Evolutionary conservation across 2,113 vertebrate species (phyloP).

Genomic region (Sinocyclocheilus anophthalmus): DNA sequence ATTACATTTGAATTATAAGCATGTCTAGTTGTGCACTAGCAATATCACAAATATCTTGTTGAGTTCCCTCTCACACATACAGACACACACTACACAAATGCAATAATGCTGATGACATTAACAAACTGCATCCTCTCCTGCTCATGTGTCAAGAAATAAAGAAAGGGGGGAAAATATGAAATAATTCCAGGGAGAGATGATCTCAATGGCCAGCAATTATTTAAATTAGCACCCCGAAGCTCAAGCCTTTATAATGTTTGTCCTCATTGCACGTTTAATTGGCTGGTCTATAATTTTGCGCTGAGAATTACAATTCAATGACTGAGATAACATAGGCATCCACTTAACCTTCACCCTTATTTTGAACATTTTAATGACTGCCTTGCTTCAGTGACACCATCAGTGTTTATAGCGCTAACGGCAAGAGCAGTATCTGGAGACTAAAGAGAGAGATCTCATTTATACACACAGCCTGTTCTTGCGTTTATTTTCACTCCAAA

Average conservation of each 20-base stretch:
- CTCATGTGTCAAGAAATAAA: not conserved
- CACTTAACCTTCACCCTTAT: slow-evolving; percentile 60
- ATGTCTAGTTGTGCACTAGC: not conserved
- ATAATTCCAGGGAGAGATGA: slow-evolving; percentile 26
- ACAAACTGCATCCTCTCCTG: not conserved
- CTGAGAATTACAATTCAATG: slow-evolving; percentile 58
- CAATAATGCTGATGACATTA: not conserved
- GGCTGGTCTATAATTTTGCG: slow-evolving; percentile 53
- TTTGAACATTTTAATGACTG: slow-evolving; percentile 56
- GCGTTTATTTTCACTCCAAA: slow-evolving; percentile 53
- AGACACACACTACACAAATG: too few species aligned
- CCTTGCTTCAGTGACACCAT: slow-evolving; percentile 48
- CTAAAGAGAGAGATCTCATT: slow-evolving; percentile 52
- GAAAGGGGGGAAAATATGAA: not conserved
- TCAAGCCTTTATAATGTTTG: slow-evolving; percentile 10
- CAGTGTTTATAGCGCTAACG: slow-evolving; percentile 53
- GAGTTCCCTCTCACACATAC: not conserved
- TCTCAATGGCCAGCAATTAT: slow-evolving; percentile 36
- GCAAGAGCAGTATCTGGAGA: slow-evolving; percentile 56
- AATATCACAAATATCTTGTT: not conserved
- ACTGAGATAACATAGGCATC: slow-evolving; percentile 53
- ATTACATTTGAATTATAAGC: not conserved
- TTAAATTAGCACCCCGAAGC: slow-evolving; percentile 39
- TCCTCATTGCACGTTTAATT: slow-evolving; percentile 52
- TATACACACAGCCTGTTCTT: slow-evolving; percentile 48